Evolutionary conservation across 2,888 invertebrate genomes (phyloP).

Genomic region (Cephus sareptanus): DNA sequence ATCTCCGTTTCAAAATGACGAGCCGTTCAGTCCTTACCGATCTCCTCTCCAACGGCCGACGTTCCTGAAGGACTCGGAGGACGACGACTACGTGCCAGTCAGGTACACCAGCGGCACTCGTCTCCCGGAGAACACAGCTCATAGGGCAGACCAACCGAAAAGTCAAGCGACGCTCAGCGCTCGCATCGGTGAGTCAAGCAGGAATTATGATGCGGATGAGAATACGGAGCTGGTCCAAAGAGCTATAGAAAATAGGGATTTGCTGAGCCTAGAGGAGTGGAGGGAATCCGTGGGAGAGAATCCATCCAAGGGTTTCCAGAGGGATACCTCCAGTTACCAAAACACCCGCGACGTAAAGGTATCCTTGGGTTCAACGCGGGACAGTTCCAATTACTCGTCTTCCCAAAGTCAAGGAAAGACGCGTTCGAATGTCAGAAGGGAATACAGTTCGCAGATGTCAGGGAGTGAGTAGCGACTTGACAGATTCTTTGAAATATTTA

Average conservation of each 20-base stretch:
- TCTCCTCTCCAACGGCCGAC: no score
- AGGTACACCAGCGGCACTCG: no score
- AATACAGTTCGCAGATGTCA: background rate
- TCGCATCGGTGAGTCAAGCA: background rate
- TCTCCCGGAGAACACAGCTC: no score
- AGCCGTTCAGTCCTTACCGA: background rate
- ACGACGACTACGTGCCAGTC: no score
- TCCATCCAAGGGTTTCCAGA: background rate
- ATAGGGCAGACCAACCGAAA: no score
- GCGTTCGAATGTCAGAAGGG: background rate
- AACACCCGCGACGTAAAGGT: background rate
- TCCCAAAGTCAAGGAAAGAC: background rate
- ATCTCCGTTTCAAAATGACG: background rate
- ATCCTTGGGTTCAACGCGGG: background rate
- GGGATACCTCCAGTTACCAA: background rate
- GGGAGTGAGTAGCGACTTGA: background rate
- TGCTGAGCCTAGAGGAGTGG: background rate
- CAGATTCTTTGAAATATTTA: no score
- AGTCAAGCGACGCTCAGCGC: no score
- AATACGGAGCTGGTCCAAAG: background rate
- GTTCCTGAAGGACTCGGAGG: no score
- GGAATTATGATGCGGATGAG: background rate
- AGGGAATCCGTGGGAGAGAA: background rate
- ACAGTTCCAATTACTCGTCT: background rate
- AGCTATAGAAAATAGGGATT: constrained; percentile 1